Base-by-base conservation (phyloP, 2,888 invertebrate species). In the Crioceris asparagi region DNA sequence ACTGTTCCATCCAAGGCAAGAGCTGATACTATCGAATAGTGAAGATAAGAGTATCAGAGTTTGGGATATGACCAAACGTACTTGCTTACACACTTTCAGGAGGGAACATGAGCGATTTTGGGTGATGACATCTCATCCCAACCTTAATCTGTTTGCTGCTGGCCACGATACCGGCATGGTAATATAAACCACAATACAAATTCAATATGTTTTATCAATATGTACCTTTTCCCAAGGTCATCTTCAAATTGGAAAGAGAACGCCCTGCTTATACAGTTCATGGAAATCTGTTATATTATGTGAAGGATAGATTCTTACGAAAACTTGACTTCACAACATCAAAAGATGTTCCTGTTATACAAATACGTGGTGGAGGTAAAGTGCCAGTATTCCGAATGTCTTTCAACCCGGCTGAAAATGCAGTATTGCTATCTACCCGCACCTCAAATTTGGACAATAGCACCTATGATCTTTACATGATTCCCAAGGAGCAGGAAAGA, bases 21-120 rank as follows among this genome's bases (percentile, higher is more conserved):
- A 99, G 59, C 71, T 97, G 18, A 90, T 99, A 43, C 69, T 99
- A 29, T 93, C 93, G 19, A 97, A 98, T 67, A 87, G 96, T 12
- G 98, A 98, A 65, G 97, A 98, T 68, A 93, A 90, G 65, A 91
- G 88, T 58, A 93, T 98, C 52, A 74, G 97, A 1, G 93, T 99
- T 2, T 98, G 98, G 98, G 97, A 98, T 64, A 88, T 97, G 86
- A 83, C 86, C 6, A 94, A 94, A 63, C 75, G 94, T 18, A 86
- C 85, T 2, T 91, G 91, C 51, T 66, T 96, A 29, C 83, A 92
- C 52, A 91, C 92, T 1, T 92, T 91, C 23, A 73, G 97, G 7
- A 74, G 97, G 39, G 97, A 98, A 58, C 84, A 93, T 57, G 97
- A 98, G 58, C 74, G 97, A 39, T 98, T 97, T 67, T 98, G 98